A percentile compares a stretch with the other conserved stretches of the same genome.
These are phyloP conservation scores for Myiotriccus ornatus DNA, from an alignment of 2,797 vertebrate species.

Conservation along the genomic window DNA sequence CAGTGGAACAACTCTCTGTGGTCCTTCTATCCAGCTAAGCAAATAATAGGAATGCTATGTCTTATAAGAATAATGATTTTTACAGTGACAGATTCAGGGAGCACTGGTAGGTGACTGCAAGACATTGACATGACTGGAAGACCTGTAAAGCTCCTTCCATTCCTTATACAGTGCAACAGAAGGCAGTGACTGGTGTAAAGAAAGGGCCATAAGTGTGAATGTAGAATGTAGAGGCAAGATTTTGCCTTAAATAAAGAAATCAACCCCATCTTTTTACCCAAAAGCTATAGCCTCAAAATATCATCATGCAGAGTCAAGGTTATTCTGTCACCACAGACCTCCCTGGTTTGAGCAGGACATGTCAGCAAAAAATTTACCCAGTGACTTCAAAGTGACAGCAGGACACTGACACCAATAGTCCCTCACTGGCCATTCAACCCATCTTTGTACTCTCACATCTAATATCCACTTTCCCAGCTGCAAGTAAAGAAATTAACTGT, in stretches of 20 bases:
- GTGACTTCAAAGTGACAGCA: neutral
- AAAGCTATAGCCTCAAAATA: neutral
- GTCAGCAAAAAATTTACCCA: neutral
- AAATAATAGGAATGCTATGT: neutral
- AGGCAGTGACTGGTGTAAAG: neutral
- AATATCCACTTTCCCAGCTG: neutral
- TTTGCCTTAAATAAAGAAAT: neutral
- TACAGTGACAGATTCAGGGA: neutral
- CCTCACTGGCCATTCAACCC: neutral
- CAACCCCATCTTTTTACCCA: neutral
- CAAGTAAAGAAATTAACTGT: neutral
- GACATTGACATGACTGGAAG: neutral
- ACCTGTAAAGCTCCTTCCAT: neutral
- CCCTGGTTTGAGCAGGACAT: neutral
- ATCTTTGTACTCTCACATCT: neutral
- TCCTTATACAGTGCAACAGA: neutral
- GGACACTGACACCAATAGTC: neutral
- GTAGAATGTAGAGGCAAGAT: neutral
- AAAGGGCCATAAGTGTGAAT: neutral
- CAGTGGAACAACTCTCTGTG: neutral
- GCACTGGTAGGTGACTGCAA: neutral
- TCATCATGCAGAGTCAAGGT: neutral
- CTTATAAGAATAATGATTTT: neutral
- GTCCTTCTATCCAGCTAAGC: neutral
- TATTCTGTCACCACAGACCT: neutral